Conservation (phyloP, 2,888 invertebrate genomes). For the Amorpha juglandis region DNA sequence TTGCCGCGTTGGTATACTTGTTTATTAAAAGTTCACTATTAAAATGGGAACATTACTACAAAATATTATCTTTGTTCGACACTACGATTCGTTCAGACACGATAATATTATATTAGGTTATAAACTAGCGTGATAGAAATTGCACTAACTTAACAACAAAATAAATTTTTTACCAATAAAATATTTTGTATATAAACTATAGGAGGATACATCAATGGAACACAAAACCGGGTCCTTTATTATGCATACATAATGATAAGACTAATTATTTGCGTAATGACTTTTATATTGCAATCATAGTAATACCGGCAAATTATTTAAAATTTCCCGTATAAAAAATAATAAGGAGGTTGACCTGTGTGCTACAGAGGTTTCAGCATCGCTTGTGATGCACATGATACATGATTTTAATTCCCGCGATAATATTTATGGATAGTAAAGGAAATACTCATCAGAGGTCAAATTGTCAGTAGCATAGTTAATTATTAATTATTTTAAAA, state of each 20-base stretch:
- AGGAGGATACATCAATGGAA: constrained; percentile 20
- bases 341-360: constrained; percentile 8
- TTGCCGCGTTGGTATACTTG: constrained; percentile 51
- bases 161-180: constrained; percentile 46
- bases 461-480: neutral
- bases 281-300: neutral
- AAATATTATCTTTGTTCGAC: constrained; percentile 62
- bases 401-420: neutral
- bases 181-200: constrained; percentile 37
- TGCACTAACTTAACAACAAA: constrained; percentile 61
- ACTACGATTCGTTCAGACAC: constrained; percentile 29
- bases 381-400: neutral
- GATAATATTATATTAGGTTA: constrained; percentile 18
- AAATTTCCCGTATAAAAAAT: constrained; percentile 8
- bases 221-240: constrained; percentile 5
- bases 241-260: neutral
- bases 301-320: constrained; percentile 7
- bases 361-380: neutral
- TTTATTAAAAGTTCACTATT: constrained; percentile 54
- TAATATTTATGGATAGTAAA: neutral
- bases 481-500: neutral
- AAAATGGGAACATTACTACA: constrained; percentile 64
- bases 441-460: neutral
- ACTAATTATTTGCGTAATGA: neutral
- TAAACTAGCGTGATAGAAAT: constrained; percentile 48